Evolutionary conservation across 2,113 vertebrate species (phyloP).

Genomic region (Calyptomena viridis): DNA sequence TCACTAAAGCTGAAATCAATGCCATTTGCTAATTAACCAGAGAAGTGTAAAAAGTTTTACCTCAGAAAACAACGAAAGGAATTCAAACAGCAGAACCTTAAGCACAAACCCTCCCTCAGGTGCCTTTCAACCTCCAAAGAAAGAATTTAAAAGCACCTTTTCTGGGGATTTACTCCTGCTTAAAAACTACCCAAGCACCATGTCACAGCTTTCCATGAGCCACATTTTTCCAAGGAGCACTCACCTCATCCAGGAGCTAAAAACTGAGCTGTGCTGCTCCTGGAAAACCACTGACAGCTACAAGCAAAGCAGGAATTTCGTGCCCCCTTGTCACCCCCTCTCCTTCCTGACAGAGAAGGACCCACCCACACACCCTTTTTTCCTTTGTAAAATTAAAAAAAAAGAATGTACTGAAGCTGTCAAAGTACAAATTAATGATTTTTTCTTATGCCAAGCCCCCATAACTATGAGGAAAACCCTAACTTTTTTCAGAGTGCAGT

Average conservation of each 20-base stretch:
- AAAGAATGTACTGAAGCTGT: not conserved
- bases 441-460: not conserved
- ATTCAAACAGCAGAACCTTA: not conserved
- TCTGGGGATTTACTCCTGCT: not conserved
- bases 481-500: not conserved
- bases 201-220: not conserved
- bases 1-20: not conserved
- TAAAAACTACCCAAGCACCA: accelerated
- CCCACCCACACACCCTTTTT: not conserved
- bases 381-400: not conserved
- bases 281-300: not conserved
- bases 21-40: not conserved
- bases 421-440: not conserved
- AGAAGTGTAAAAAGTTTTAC: not conserved
- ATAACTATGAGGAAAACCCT: not conserved
- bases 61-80: not conserved
- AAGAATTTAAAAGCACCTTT: not conserved
- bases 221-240: not conserved
- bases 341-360: not conserved
- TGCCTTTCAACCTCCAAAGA: not conserved
- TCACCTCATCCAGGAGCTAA: not conserved
- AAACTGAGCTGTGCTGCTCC: not conserved
- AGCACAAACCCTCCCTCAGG: not conserved
- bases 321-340: not conserved
- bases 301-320: not conserved